phyloP scores from a whole-genome alignment of 1,140 invertebrate species.

The Drosophila melanica region DNA sequence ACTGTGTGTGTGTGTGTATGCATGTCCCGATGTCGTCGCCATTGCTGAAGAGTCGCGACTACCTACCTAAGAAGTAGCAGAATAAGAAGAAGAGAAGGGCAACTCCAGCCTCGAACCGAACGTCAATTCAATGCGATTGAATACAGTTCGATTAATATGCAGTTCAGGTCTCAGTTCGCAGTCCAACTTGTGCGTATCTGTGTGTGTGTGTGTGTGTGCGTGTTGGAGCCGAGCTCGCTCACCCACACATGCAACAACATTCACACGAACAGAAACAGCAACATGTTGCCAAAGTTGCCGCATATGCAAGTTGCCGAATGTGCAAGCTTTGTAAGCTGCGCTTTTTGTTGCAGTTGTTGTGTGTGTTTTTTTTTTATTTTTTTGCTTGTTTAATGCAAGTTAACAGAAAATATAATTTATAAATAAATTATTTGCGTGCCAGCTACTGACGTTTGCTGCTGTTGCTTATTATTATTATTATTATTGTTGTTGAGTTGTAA shows the following conservation, averaged over 20 bases:
- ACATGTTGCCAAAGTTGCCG: conserved; percentile 58
- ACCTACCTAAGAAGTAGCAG: conserved; percentile 43
- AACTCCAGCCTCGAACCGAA: conserved; percentile 32
- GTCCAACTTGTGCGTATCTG: conserved; percentile 6
- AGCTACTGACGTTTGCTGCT: conserved; percentile 52
- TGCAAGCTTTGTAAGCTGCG: conserved; percentile 24
- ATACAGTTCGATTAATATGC: conserved; percentile 76
- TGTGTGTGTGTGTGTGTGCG: conserved; percentile 5
- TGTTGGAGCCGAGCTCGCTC: conserved; percentile 18
- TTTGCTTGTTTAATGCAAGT: conserved; percentile 26
- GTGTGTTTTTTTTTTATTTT: conserved; percentile 15
- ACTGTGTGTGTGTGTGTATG: conserved; percentile 3
- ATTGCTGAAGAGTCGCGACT: conserved; percentile 44
- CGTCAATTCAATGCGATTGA: conserved; percentile 70
- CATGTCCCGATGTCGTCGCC: conserved; percentile 61
- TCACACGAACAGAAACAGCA: conserved; percentile 12
- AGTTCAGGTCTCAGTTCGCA: conserved; percentile 40
- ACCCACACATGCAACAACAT: conserved; percentile 19
- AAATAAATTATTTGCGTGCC: conserved; percentile 65
- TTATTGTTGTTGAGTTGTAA: conserved; percentile 49
- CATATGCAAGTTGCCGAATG: conserved; percentile 47
- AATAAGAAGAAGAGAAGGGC: conserved; percentile 22
- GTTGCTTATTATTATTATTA: conserved; percentile 46
- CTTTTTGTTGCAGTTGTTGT: conserved; percentile 16
- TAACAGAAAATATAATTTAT: conserved; percentile 52